A percentile compares a stretch with the other conserved stretches of the same genome.
phyloP scores from a whole-genome alignment of 2,113 vertebrate genomes.

The Trichechus manatus region DNA sequence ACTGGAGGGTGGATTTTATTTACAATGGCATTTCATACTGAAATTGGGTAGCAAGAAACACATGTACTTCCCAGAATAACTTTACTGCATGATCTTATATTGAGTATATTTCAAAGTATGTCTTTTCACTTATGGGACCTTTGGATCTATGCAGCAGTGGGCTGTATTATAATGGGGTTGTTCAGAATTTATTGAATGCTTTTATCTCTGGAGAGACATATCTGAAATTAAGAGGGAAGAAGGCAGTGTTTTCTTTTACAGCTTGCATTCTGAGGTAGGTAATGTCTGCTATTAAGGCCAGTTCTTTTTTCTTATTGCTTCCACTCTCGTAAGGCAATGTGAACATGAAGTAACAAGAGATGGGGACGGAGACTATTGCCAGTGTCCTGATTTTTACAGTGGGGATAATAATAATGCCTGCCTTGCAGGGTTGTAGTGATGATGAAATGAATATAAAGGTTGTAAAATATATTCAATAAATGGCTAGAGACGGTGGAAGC shows the following conservation, averaged over 20 bases:
- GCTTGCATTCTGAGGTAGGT: conserved; percentile 37
- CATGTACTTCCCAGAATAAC: conserved; percentile 14
- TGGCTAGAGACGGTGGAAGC: background rate
- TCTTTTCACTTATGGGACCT: background rate
- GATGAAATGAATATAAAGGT: conserved; percentile 33
- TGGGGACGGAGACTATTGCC: background rate
- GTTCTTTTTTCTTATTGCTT: conserved; percentile 13
- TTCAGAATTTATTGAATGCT: conserved; percentile 44
- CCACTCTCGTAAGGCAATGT: background rate
- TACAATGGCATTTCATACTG: conserved; percentile 52
- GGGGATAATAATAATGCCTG: background rate
- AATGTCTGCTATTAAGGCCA: background rate
- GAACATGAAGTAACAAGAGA: background rate
- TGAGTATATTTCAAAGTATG: conserved; percentile 64
- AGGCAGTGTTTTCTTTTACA: conserved; percentile 13
- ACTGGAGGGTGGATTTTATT: conserved; percentile 26
- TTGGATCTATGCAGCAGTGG: background rate
- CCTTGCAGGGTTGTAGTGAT: conserved; percentile 5
- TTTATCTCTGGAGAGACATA: conserved; percentile 56
- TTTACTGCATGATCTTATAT: conserved; percentile 55
- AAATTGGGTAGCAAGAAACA: conserved; percentile 27
- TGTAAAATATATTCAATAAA: conserved; percentile 18
- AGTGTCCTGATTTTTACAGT: background rate
- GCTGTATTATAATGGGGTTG: background rate
- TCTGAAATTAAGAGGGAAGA: conserved; percentile 53